Conservation (phyloP, 1,140 invertebrate genomes). For the Eciton burchellii region DNA sequence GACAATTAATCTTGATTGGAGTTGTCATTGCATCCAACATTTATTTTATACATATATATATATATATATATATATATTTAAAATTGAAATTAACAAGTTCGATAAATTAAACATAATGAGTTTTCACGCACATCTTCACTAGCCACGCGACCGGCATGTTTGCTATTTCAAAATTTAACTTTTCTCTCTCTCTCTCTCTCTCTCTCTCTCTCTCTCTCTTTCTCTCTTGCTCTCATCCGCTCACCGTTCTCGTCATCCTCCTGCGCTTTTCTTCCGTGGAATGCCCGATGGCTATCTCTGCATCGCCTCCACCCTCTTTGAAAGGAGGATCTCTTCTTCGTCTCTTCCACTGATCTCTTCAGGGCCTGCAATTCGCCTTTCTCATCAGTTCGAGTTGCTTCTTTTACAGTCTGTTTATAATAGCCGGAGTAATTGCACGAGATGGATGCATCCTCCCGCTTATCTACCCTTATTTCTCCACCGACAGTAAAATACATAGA, state of each 20-base stretch:
- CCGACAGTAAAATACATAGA: conserved; percentile 22
- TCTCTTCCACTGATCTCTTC: conserved; percentile 61
- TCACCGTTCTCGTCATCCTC: conserved; percentile 48
- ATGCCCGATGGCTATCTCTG: conserved; percentile 70
- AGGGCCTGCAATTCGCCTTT: conserved; percentile 49
- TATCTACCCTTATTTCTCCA: conserved; percentile 36
- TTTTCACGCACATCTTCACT: conserved; percentile 58
- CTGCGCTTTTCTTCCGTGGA: conserved; percentile 52
- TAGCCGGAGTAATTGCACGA: conserved; percentile 51
- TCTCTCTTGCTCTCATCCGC: conserved; percentile 35
- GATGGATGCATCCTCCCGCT: conserved; percentile 36
- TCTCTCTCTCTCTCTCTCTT: conserved; percentile 50
- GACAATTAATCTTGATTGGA: no score
- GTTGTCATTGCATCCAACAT: no score
- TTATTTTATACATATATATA: no score
- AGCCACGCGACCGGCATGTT: conserved; percentile 82
- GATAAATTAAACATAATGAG: conserved; percentile 64
- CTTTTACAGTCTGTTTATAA: conserved; percentile 56
- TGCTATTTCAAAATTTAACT: conserved; percentile 58
- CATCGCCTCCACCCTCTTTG: conserved; percentile 63
- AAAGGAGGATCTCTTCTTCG: conserved; percentile 54
- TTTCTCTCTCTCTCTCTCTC: no score
- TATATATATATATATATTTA: no score
- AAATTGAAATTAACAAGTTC: conserved; percentile 20
- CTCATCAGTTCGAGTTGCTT: conserved; percentile 56